Percentiles rank a stretch among this genome's conserved stretches.
These are phyloP conservation scores for Erpobdella octoculata DNA, from an alignment of 2,888 invertebrate species.

Conservation along the genomic window DNA sequence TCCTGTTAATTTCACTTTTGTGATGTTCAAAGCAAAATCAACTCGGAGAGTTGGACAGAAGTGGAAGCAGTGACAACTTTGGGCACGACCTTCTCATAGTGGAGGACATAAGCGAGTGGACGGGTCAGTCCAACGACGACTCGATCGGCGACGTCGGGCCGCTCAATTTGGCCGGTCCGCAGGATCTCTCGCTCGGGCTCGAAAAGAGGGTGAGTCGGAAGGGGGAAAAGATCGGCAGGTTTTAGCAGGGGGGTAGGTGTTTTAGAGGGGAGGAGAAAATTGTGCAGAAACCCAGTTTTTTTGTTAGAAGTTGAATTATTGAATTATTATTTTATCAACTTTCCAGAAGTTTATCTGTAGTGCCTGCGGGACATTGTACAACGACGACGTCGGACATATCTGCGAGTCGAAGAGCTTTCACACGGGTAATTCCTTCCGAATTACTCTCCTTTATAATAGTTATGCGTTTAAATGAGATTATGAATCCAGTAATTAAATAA, in stretches of 20 bases:
- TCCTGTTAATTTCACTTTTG: too few species aligned
- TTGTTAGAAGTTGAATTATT: too few species aligned
- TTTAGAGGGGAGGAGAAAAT: neutral
- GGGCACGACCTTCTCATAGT: neutral
- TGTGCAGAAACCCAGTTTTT: too few species aligned
- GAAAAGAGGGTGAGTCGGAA: slow-evolving; percentile 4
- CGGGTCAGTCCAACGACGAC: neutral
- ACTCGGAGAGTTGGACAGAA: neutral
- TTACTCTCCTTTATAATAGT: too few species aligned
- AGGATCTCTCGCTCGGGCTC: slow-evolving; percentile 12
- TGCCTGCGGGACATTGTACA: neutral
- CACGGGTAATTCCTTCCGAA: neutral
- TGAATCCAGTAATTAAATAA: too few species aligned
- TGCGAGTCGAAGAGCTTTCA: neutral
- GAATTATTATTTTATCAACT: too few species aligned
- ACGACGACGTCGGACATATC: neutral
- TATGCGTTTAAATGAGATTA: too few species aligned
- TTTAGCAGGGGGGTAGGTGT: neutral
- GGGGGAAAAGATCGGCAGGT: too few species aligned
- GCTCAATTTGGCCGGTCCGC: slow-evolving; percentile 33
- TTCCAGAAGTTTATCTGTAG: neutral
- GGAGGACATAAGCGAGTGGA: neutral
- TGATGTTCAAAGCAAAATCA: neutral
- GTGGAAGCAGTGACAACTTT: neutral
- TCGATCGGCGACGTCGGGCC: slow-evolving; percentile 23